phyloP scores from a whole-genome alignment of 1,140 invertebrate genomes.

The Drosophila malerkotliana region DNA sequence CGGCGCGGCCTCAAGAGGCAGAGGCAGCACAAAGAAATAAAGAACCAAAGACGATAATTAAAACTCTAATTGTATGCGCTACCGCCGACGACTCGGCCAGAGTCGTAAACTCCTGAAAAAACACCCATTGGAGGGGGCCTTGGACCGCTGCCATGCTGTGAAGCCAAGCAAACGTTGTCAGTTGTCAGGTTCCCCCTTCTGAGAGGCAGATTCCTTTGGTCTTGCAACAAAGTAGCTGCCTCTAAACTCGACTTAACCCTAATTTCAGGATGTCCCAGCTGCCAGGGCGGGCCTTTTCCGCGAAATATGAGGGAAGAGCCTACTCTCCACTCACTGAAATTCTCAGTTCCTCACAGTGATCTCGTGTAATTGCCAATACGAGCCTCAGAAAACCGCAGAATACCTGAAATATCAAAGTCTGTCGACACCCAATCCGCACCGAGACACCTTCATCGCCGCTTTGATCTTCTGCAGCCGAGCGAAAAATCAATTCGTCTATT shows the following conservation, averaged over 20 bases:
- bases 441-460: conserved; percentile 37
- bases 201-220: conserved; percentile 10
- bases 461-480: conserved; percentile 78
- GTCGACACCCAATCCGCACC: conserved; percentile 56
- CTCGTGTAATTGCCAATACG: neutral
- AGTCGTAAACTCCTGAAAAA: conserved; percentile 47
- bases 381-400: conserved; percentile 49
- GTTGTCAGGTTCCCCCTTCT: conserved; percentile 23
- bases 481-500: conserved; percentile 80
- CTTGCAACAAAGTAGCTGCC: conserved; percentile 32
- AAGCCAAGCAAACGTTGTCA: conserved; percentile 38
- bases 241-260: conserved; percentile 1
- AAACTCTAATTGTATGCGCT: conserved; percentile 79
- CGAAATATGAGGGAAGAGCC: neutral
- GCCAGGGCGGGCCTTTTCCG: neutral
- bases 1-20: neutral
- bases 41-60: conserved; percentile 72
- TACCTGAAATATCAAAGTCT: conserved; percentile 33
- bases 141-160: conserved; percentile 29
- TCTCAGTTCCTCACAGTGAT: no score
- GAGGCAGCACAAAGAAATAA: conserved; percentile 30
- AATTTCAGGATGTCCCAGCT: conserved; percentile 4
- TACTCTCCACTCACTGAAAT: no score
- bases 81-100: conserved; percentile 43
- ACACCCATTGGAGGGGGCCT: conserved; percentile 17